Percentiles rank a stretch among this genome's conserved stretches.
These are phyloP conservation scores for Leptoteleia sp. DNA, from an alignment of 1,140 invertebrate species.

Conservation along the genomic window DNA sequence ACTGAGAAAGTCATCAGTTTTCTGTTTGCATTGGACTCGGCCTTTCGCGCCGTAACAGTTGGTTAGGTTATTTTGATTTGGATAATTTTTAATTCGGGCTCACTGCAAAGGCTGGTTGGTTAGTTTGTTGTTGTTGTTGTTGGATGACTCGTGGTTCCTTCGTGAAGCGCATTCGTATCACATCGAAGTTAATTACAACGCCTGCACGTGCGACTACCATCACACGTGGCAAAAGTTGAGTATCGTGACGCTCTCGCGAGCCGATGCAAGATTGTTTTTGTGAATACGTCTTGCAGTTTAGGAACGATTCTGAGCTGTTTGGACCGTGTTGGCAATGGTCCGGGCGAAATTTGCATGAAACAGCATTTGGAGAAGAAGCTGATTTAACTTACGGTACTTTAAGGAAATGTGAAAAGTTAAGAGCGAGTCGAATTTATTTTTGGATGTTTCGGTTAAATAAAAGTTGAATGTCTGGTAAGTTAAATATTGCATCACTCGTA, in stretches of 20 bases:
- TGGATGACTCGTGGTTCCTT: slow-evolving; percentile 2
- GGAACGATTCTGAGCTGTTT: slow-evolving; percentile 47
- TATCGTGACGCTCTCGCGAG: slow-evolving; percentile 35
- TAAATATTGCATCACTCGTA: too few relatives aligned
- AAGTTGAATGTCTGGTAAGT: too few relatives aligned
- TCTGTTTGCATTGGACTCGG: background rate
- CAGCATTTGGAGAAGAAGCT: background rate
- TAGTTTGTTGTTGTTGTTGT: background rate
- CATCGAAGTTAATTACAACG: slow-evolving; percentile 13
- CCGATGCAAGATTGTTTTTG: slow-evolving; percentile 5
- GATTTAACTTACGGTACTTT: background rate
- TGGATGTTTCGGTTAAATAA: too few relatives aligned
- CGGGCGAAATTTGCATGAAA: background rate
- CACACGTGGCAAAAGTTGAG: too few relatives aligned
- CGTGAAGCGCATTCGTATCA: background rate
- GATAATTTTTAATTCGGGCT: too few relatives aligned
- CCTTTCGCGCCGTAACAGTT: too few relatives aligned
- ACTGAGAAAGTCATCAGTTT: slow-evolving; percentile 31
- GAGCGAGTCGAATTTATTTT: too few relatives aligned
- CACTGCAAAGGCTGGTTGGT: too few relatives aligned
- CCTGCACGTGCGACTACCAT: background rate
- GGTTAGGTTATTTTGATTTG: background rate
- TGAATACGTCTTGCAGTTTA: slow-evolving; percentile 42
- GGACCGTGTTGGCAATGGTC: slow-evolving; percentile 3
- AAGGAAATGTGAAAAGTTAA: too few relatives aligned